A percentile compares a stretch with the other conserved stretches of the same genome.
Conservation (phyloP, 2,797 vertebrate genomes). For the Thamnophis elegans region DNA sequence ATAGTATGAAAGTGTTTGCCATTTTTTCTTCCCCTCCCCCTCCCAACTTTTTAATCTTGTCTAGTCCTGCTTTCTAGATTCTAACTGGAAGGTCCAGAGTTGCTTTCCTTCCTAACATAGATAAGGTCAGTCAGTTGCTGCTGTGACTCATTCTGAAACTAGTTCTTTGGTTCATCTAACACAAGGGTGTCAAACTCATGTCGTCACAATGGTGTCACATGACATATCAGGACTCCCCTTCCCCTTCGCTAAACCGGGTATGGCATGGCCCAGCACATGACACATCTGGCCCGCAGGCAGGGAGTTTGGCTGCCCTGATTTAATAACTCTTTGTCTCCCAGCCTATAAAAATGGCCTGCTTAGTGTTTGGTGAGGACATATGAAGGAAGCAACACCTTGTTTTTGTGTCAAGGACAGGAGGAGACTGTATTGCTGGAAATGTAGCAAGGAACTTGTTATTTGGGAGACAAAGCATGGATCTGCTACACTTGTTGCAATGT, state of each 20-base stretch:
- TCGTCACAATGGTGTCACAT: too few species aligned
- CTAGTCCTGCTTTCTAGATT: not conserved
- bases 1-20: not conserved
- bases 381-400: not conserved
- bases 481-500: not conserved
- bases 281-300: too few species aligned
- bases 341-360: not conserved
- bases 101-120: not conserved
- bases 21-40: not conserved
- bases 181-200: too few species aligned
- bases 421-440: not conserved
- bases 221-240: too few species aligned
- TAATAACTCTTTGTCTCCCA: not conserved
- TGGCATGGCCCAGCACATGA: too few species aligned
- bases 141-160: not conserved
- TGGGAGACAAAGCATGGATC: not conserved
- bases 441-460: not conserved
- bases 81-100: not conserved
- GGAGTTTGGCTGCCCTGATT: not conserved
- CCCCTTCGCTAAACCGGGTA: fast-evolving
- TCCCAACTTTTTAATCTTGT: not conserved
- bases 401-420: not conserved
- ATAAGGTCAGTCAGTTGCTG: not conserved
- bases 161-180: not conserved
- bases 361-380: not conserved